A percentile compares a stretch with the other conserved stretches of the same genome.
Conservation (phyloP, 2,797 vertebrate genomes). For the Danio aesculapii region DNA sequence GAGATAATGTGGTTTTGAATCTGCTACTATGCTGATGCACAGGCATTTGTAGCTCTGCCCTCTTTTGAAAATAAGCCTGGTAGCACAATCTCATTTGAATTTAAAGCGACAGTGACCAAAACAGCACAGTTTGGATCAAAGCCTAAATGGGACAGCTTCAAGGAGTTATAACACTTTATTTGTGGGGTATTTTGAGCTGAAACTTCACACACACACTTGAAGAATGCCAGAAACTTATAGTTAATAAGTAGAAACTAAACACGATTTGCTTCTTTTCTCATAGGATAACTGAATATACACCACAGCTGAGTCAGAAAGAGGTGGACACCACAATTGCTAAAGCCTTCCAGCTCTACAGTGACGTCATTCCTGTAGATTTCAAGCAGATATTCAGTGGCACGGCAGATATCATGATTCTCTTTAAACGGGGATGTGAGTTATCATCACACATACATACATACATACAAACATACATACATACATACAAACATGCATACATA, state of each 20-base stretch:
- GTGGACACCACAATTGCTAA: constrained; percentile 68
- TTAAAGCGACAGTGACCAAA: no score
- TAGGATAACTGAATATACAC: constrained; percentile 67
- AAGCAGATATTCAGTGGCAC: constrained; percentile 70
- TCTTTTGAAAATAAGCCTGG: no score
- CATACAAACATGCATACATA: background rate
- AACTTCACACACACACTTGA: no score
- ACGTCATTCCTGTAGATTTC: constrained; percentile 75
- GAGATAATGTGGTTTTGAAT: no score
- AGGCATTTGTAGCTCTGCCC: no score
- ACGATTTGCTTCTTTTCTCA: background rate
- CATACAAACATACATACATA: no score
- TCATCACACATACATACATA: background rate
- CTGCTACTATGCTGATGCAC: no score
- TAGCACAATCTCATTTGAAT: no score
- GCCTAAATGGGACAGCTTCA: no score
- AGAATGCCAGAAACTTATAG: no score
- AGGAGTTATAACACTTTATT: background rate
- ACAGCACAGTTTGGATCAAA: no score
- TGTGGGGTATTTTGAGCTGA: background rate
- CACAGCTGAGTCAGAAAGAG: constrained; percentile 59
- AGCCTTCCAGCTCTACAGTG: constrained; percentile 78
- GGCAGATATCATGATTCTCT: constrained; percentile 79
- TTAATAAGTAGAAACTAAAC: background rate
- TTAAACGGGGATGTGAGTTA: constrained; percentile 67